A percentile compares a stretch with the other conserved stretches of the same genome.
phyloP scores from a whole-genome alignment of 2,113 vertebrate genomes.

The Istiophorus platypterus region DNA sequence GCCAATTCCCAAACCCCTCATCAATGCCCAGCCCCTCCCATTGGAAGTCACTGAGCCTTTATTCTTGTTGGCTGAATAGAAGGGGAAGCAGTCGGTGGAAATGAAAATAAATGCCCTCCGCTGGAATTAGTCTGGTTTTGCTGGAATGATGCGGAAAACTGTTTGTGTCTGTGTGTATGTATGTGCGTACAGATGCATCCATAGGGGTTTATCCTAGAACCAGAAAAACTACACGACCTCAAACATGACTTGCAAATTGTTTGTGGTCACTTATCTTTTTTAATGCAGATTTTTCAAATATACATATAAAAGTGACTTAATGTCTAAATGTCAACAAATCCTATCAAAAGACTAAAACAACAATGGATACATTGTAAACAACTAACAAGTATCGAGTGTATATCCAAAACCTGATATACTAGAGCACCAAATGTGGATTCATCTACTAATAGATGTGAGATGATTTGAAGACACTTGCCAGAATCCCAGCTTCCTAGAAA shows the following conservation, averaged over 20 bases:
- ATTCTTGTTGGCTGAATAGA: slow-evolving; percentile 31
- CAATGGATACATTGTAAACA: background rate
- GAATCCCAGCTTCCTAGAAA: no score
- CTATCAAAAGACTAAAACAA: background rate
- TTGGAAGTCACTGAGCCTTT: slow-evolving; percentile 34
- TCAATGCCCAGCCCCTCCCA: slow-evolving; percentile 21
- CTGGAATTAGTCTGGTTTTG: slow-evolving; percentile 36
- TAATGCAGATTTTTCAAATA: background rate
- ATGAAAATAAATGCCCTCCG: slow-evolving; percentile 32
- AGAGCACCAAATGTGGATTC: no score
- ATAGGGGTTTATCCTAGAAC: background rate
- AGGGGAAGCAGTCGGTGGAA: slow-evolving; percentile 11
- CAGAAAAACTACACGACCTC: background rate
- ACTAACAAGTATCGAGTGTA: background rate
- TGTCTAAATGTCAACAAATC: background rate
- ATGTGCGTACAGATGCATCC: background rate
- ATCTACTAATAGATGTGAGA: no score
- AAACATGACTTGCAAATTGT: background rate
- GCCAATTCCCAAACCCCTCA: slow-evolving; percentile 47
- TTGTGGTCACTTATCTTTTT: no score
- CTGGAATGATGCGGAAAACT: slow-evolving; percentile 4
- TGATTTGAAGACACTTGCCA: no score
- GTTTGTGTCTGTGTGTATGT: background rate
- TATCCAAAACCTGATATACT: no score
- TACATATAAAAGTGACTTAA: no score